Evolutionary conservation across 2,888 invertebrate genomes (phyloP).

Genomic region (Epistrophe eligans): DNA sequence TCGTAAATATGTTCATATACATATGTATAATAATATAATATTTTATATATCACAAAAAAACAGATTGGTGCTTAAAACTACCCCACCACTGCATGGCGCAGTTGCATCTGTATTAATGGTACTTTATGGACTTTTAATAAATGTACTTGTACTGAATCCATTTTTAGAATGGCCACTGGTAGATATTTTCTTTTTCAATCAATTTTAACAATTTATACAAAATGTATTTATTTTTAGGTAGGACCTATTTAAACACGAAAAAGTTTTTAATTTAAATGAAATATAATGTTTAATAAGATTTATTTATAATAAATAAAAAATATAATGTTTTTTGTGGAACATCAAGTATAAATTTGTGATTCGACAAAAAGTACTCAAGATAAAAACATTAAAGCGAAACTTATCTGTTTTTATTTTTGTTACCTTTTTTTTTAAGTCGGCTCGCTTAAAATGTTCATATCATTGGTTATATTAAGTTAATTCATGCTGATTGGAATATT

Average conservation of each 20-base stretch:
- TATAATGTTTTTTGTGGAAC: no score
- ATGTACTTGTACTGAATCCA: slow-evolving; percentile 24
- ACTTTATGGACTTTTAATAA: slow-evolving; percentile 23
- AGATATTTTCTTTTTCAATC: background rate
- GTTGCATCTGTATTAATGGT: slow-evolving; percentile 8
- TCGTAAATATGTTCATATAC: background rate
- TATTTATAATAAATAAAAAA: background rate
- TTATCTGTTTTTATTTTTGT: no score
- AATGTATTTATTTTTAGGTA: background rate
- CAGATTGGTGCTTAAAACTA: background rate
- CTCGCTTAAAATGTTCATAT: no score
- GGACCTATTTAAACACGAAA: background rate
- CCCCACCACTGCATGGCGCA: background rate
- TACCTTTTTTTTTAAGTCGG: no score
- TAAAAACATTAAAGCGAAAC: no score
- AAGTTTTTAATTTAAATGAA: background rate
- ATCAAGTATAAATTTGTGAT: no score
- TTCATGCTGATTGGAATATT: no score
- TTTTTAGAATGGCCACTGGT: slow-evolving; percentile 32
- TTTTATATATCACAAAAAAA: background rate
- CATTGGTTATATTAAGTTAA: no score
- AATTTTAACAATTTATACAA: background rate
- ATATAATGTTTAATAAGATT: background rate
- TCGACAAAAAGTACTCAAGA: no score
- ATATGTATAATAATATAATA: no score